A percentile compares a stretch with the other conserved stretches of the same genome.
Evolutionary conservation across 1,140 invertebrate species (phyloP).

Genomic region (Atta colombica): DNA sequence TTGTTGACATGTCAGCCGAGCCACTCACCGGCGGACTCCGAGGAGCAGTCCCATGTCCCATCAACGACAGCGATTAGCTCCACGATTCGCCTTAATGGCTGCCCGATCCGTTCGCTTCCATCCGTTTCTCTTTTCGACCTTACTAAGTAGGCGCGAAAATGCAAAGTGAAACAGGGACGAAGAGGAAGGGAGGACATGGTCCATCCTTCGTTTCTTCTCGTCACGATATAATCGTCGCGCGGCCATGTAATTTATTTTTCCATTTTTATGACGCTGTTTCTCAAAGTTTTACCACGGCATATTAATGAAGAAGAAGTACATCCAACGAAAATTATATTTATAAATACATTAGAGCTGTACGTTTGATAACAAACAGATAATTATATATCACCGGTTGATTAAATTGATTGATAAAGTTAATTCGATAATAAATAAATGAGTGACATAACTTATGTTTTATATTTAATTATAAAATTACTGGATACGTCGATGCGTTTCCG

Average conservation of each 20-base stretch:
- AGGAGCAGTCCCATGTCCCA: slow-evolving; percentile 60
- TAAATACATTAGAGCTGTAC: not conserved
- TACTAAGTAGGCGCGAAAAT: slow-evolving; percentile 65
- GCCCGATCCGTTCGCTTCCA: slow-evolving; percentile 32
- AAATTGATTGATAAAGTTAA: not conserved
- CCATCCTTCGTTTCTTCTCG: slow-evolving; percentile 3
- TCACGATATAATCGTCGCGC: slow-evolving; percentile 56
- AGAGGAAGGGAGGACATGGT: not conserved
- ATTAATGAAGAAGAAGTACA: not conserved
- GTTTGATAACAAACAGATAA: not conserved
- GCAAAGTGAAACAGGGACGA: slow-evolving; percentile 48
- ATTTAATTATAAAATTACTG: slow-evolving; percentile 6
- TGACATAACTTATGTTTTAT: not conserved
- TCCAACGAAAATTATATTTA: slow-evolving; percentile 22
- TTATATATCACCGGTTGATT: not conserved
- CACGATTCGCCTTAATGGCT: slow-evolving; percentile 63
- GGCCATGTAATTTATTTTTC: slow-evolving; percentile 30
- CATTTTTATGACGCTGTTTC: slow-evolving; percentile 9
- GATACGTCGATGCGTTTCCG: not conserved
- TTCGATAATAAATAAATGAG: not conserved
- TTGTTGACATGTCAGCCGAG: slow-evolving; percentile 49
- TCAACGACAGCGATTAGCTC: slow-evolving; percentile 61
- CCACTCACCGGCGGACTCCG: slow-evolving; percentile 37
- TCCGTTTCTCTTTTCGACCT: slow-evolving; percentile 35
- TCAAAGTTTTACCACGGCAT: not conserved